Evolutionary conservation across 2,888 invertebrate genomes (phyloP), one percentile per base, ranked within the genome.

Genomic region (Anarsia innoxiella): DNA sequence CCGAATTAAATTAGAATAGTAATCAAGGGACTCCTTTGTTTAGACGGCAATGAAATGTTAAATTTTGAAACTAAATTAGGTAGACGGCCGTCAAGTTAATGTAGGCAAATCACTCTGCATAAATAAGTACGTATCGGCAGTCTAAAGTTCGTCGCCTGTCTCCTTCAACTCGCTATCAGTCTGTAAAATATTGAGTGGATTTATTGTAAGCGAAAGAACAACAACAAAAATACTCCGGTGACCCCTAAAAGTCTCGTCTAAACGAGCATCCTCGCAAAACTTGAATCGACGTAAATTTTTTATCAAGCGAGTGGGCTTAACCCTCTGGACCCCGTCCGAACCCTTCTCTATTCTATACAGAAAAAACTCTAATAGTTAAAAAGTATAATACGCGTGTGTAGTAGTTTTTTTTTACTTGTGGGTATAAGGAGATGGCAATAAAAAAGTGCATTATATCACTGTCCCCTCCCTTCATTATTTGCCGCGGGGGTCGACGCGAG

Each of bases 391-490:
- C 68, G 68, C 67, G 68, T 65, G 71, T 68, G 70, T 67, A 67
- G 74, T 60, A 52, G n/a, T n/a, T 73, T 75, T 78, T 73, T 78
- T 79, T 80, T 76, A 63, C 70, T 73, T 77, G 77, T 79, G 82
- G 77, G 79, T 80, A 76, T 72, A 72, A 77, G 76, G 71, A 83
- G 78, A 65, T 64, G 68, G 82, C 77, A 80, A 82, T 82, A 84
- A 84, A 84, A 84, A 84, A 83, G 71, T 79, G 82, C 84, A 83
- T 82, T 84, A 83, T 83, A 84, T 82, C 82, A 80, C 70, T 56
- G 64, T 70, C 65, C 74, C 78, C 80, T 75, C 79, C 80, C 75
- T 72, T 77, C 76, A 75, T 80, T 77, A 78, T 65, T 62, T 67
- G 75, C 66, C 68, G 66, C 60, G 66, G 69, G 82, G 82, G 79